These are phyloP conservation scores for Platorchestia sp. DNA, from an alignment of 1,140 invertebrate species.

Conservation along the genomic window DNA sequence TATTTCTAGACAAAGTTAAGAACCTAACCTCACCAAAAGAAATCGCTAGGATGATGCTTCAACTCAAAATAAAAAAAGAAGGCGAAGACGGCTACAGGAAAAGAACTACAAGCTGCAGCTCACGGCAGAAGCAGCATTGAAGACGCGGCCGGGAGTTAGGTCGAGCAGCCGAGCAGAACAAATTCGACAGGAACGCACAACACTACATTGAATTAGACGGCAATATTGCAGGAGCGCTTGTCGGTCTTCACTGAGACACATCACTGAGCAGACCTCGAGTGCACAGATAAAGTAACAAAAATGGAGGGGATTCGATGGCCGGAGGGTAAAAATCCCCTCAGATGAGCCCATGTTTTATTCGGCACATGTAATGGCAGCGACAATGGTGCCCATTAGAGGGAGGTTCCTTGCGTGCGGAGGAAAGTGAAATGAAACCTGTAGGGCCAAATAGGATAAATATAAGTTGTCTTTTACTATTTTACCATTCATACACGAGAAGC, in stretches of 20 bases:
- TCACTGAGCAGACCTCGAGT: neutral
- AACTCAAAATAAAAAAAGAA: neutral
- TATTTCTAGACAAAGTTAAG: neutral
- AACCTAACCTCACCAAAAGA: neutral
- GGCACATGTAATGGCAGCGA: neutral
- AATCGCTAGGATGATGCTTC: neutral
- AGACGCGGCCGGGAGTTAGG: neutral
- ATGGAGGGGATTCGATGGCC: neutral
- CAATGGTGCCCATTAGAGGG: neutral
- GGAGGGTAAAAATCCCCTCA: neutral
- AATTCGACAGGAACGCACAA: neutral
- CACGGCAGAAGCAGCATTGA: neutral
- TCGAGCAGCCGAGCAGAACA: neutral
- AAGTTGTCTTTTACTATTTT: neutral
- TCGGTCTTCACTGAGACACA: neutral
- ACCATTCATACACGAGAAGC: neutral
- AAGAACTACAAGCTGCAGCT: neutral
- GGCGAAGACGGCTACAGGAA: neutral
- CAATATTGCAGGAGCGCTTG: neutral
- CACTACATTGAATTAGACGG: constrained; percentile 1
- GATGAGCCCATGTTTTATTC: constrained; percentile 46
- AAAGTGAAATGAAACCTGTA: neutral
- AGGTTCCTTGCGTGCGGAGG: neutral
- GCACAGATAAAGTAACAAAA: neutral
- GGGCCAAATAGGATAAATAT: neutral